Percentiles rank a stretch among this genome's conserved stretches.
phyloP scores from a whole-genome alignment of 1,140 invertebrate species.

The Drosophila nigrodunni region DNA sequence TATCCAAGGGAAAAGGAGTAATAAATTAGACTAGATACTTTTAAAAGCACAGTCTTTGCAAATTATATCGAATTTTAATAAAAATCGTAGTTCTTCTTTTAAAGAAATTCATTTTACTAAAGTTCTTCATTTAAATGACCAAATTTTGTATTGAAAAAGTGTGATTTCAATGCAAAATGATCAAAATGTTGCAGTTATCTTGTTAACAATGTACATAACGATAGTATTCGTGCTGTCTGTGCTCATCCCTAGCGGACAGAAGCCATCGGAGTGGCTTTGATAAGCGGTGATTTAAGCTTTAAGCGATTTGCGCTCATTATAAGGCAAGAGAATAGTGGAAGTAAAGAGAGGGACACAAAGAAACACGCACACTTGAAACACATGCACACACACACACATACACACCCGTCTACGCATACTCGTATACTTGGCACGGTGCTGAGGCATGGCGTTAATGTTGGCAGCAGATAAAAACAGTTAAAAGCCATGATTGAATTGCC shows the following conservation, averaged over 20 bases:
- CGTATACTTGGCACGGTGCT: conserved; percentile 7
- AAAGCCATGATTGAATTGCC: conserved; percentile 68
- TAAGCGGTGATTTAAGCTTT: conserved; percentile 65
- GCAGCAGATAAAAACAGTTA: conserved; percentile 52
- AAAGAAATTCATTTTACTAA: no score
- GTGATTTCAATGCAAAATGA: no score
- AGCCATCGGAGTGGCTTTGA: conserved; percentile 42
- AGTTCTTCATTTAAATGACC: no score
- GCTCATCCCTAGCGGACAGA: not conserved
- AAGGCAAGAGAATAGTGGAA: conserved; percentile 22
- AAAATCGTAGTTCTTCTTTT: no score
- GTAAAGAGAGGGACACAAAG: conserved; percentile 5
- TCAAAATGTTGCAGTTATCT: no score
- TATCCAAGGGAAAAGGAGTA: no score
- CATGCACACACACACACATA: conserved; percentile 8
- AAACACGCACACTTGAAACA: conserved; percentile 12
- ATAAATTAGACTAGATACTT: no score
- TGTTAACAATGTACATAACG: no score
- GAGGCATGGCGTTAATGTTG: conserved; percentile 22
- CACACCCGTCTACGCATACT: not conserved
- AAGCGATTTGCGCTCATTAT: conserved; percentile 67
- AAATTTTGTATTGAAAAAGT: no score
- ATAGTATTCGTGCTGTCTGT: no score
- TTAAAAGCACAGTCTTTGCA: no score
- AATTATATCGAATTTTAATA: no score